phyloP scores from a whole-genome alignment of 2,888 invertebrate species.

The Pyrrhopygopsis socrates region DNA sequence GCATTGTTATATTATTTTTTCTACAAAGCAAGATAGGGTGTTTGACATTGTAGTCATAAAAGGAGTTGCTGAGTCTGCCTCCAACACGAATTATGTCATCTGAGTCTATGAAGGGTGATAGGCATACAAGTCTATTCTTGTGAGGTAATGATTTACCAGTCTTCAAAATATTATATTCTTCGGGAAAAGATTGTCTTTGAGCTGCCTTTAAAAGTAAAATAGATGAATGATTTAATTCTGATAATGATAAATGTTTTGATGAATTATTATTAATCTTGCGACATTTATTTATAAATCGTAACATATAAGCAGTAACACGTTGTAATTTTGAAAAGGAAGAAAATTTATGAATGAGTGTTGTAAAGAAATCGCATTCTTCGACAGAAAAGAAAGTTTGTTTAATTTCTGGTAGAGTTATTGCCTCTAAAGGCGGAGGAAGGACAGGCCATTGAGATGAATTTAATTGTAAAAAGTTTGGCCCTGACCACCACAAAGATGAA shows the following conservation, averaged over 20 bases:
- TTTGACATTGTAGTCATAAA: conserved; percentile 68
- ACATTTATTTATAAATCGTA: conserved; percentile 32
- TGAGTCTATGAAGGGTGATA: conserved; percentile 39
- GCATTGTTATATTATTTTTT: not conserved
- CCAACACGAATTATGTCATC: conserved; percentile 64
- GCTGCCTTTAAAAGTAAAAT: conserved; percentile 25
- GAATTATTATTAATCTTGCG: conserved; percentile 9
- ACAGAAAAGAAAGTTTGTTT: not conserved
- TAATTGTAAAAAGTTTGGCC: conserved; percentile 36
- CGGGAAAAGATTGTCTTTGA: conserved; percentile 30
- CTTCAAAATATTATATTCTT: conserved; percentile 27
- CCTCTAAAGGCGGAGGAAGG: not conserved
- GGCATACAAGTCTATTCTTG: conserved; percentile 24
- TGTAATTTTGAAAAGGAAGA: conserved; percentile 43
- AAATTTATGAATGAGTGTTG: conserved; percentile 6
- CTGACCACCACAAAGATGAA: conserved; percentile 56
- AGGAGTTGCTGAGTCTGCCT: conserved; percentile 70
- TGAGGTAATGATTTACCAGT: conserved; percentile 11
- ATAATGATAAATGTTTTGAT: not conserved
- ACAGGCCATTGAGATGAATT: conserved; percentile 10
- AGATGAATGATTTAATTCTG: conserved; percentile 33
- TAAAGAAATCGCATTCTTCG: not conserved
- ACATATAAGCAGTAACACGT: conserved; percentile 33
- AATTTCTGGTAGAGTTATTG: not conserved
- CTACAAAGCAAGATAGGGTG: conserved; percentile 54